Base-by-base conservation (phyloP, 2,888 invertebrate species). In the Pachydiplax longipennis region DNA sequence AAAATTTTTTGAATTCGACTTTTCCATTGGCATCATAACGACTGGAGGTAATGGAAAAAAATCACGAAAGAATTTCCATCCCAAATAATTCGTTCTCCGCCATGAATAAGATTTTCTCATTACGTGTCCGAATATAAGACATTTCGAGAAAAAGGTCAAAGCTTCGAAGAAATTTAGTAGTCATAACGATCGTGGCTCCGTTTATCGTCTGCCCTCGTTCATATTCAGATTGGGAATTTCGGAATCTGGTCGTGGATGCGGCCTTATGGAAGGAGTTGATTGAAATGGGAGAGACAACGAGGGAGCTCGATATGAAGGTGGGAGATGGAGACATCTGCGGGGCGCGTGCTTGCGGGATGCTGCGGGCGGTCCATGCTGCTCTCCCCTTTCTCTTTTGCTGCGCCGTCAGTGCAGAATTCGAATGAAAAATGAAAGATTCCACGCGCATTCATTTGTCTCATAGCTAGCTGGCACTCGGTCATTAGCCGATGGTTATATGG, bases 391-490 rank as follows among this genome's bases (percentile, higher is more conserved):
- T 18, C 61, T 73, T 25, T 37, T 18, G 13, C 53, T 18, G 83
- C 25, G 83, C 44, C 37, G 83, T 83, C 83, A 61, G 31, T 58
- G 65, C 40, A 61, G 58, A 58, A 61, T 87, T 37, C 65, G 61
- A 61, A 87, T 87, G 87, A 87, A 87, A 87, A 87, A 87, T 87
- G 87, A 87, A 87, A 87, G 87, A 87, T 87, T 37, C 87, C 87
- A 35, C 87, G 61, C 61, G 87, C 58, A 87, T 61, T 87, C 87
- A 87, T 87, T 87, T 87, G 87, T 87, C 87, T 65, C 87, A 87
- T 87, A 58, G 31, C 87, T 37, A 13, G 58, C 35, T 58, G 40
- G 35, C 35, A 35, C 18, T 35, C 58, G 58, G 12, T 61, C 61
- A 87, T 73, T 73, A 73, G 73, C 73, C 73, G 31, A 73, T 73